Evolutionary conservation across 2,888 invertebrate species (phyloP), one percentile per base, ranked within the genome.

Genomic region (Leucania comma): DNA sequence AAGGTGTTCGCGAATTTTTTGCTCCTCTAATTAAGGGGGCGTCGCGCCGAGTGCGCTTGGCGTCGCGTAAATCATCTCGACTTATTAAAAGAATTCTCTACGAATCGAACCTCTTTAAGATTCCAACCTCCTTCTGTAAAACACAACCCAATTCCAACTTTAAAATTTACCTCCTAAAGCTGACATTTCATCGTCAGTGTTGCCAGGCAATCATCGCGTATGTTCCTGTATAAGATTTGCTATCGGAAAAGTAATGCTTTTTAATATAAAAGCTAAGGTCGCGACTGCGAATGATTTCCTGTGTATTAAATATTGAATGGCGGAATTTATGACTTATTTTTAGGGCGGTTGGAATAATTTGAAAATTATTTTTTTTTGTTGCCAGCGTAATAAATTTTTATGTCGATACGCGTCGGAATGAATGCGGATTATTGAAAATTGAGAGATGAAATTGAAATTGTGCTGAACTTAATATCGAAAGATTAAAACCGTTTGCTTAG

Each of bases 71-170:
- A 95, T 95, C 95, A 95, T 94, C 89, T 89, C 84, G 89, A 90
- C 94, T 95, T 95, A 95, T 95, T 95, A 95, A 95, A 95, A 94
- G 92, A 93, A 93, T 92, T 90, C 89, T 89, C 90, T 88, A 89
- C 90, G 92, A 94, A 94, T 94, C 94, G 92, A 94, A 94, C 91
- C 90, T 92, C 90, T 90, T 93, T 90, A 93, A 92, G 93, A 90
- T 89, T 87, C 88, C 86, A 86, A 90, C 89, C 90, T 92, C 84
- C 86, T 87, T 84, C 53, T 80, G 57, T 3, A 5, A 22, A 54
- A 59, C 46, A 58, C 70, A 74, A 67, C 56, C 32, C 63, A 84
- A 75, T 70, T 26, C 35, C 22, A 12, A 78, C 84, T 73, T 72
- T 84, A 71, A n/a, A 35, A 3, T 24, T 29, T 48, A 6, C 56